These are phyloP conservation scores for Laticauda laticaudata DNA, from an alignment of 2,113 vertebrate species.

Conservation along the genomic window DNA sequence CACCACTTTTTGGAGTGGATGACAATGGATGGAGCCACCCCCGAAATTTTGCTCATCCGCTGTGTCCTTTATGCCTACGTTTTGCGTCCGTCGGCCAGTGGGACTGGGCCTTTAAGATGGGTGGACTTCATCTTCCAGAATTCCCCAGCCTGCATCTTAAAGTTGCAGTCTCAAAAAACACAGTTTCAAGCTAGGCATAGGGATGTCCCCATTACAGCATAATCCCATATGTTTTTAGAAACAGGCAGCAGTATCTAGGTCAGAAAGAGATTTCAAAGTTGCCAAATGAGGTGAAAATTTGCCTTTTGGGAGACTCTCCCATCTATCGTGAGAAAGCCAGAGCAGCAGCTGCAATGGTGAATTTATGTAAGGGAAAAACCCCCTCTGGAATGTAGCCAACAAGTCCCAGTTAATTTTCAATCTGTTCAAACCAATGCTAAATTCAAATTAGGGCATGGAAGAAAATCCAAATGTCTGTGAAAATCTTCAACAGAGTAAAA, in stretches of 20 bases:
- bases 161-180: background rate
- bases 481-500: background rate
- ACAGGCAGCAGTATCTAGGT: background rate
- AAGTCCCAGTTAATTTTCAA: background rate
- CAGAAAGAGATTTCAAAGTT: background rate
- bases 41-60: no score
- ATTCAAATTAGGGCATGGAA: background rate
- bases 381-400: background rate
- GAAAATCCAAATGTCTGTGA: background rate
- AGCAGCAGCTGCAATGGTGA: background rate
- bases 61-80: no score
- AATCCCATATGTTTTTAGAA: background rate
- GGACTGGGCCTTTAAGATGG: background rate
- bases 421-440: background rate
- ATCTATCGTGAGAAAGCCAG: background rate
- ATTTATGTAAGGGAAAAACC: background rate
- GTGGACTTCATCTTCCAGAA: background rate
- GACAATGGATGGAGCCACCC: no score
- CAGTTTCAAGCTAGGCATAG: background rate
- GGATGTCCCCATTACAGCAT: background rate
- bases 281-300: slow-evolving; percentile 19
- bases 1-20: no score
- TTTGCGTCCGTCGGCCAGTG: no score
- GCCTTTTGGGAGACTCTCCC: background rate
- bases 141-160: background rate